Percentiles rank a stretch among this genome's conserved stretches.
phyloP scores from a whole-genome alignment of 1,140 invertebrate genomes.

The Nephila pilipes region DNA sequence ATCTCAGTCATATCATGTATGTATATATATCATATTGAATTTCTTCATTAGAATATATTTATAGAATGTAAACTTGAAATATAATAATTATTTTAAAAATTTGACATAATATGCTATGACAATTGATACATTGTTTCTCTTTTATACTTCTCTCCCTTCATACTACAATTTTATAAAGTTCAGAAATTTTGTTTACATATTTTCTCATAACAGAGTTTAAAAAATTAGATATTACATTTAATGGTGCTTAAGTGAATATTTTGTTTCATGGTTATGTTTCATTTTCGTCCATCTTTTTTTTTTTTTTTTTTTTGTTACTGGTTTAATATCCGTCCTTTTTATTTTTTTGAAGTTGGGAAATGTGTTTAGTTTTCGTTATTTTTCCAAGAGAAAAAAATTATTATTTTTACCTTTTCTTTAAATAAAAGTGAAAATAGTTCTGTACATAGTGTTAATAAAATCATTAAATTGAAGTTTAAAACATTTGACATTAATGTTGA shows the following conservation, averaged over 20 bases:
- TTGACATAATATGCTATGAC: background rate
- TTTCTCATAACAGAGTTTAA: background rate
- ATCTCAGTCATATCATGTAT: slow-evolving; percentile 59
- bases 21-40: slow-evolving; percentile 11
- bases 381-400: background rate
- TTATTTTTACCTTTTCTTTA: background rate
- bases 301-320: background rate
- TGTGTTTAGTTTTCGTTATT: background rate
- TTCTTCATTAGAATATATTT: slow-evolving; percentile 18
- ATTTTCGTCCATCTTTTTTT: background rate
- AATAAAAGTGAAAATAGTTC: background rate
- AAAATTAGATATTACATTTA: background rate
- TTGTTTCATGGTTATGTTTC: background rate
- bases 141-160: background rate
- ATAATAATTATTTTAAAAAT: background rate
- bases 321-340: slow-evolving; percentile 34
- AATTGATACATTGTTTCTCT: background rate
- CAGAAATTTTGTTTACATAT: background rate
- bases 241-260: background rate
- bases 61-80: background rate
- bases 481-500: background rate
- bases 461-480: background rate
- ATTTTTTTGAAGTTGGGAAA: background rate
- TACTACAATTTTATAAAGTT: background rate
- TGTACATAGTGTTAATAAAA: background rate